Conservation (phyloP, 53 echinoderm and acorn worm genomes). For the Antedon mediterranea region DNA sequence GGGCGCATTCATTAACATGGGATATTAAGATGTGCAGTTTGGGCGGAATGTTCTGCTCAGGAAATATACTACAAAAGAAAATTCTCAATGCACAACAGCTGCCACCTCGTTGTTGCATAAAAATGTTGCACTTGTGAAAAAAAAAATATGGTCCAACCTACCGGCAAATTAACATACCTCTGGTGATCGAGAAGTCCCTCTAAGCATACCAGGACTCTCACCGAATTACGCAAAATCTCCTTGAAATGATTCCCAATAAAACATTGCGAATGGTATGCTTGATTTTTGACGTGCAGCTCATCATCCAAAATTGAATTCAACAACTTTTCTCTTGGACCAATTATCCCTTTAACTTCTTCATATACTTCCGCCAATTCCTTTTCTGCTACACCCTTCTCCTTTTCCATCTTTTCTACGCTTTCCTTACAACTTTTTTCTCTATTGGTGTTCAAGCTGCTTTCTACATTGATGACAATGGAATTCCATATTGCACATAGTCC, state of each 20-base stretch:
- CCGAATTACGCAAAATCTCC: constrained; percentile 2
- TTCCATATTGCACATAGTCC: neutral
- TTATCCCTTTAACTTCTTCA: constrained; percentile 5
- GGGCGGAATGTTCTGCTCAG: constrained; percentile 3
- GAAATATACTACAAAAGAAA: constrained; percentile 21
- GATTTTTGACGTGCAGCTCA: constrained; percentile 13
- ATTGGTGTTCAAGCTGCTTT: neutral
- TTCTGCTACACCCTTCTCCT: neutral
- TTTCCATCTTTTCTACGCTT: too few relatives aligned
- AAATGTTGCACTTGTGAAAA: neutral
- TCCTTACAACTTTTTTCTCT: neutral
- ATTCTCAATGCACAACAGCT: neutral
- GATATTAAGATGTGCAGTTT: constrained; percentile 4
- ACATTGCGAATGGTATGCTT: constrained; percentile 26
- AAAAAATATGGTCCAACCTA: neutral
- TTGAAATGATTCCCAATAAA: constrained; percentile 39
- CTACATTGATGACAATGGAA: constrained; percentile 12
- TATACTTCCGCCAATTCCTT: neutral
- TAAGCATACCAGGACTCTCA: neutral
- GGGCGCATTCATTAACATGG: too few relatives aligned
- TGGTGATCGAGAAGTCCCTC: neutral
- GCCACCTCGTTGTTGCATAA: neutral
- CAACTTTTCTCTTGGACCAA: constrained; percentile 15
- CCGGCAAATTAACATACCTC: neutral
- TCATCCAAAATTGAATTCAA: constrained; percentile 18